Evolutionary conservation across 2,113 vertebrate species (phyloP), one percentile per base, ranked within the genome.

Genomic region (Bos javanicus): DNA sequence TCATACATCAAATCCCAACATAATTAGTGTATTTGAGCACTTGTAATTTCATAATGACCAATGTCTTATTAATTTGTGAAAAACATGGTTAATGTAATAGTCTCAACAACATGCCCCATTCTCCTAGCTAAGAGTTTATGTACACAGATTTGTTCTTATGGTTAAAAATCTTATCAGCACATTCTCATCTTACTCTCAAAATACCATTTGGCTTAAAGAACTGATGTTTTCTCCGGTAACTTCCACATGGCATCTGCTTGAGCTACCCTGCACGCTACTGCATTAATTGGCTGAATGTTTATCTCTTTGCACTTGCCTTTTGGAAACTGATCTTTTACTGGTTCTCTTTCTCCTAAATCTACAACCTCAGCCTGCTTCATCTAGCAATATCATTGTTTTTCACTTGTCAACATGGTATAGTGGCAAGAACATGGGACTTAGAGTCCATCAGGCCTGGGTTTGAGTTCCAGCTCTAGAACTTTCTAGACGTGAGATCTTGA

Each of bases 251-350:
- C 96, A 97, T 96, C 96, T 97, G 95, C 82, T 98, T 86, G 92
- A 95, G 95, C 90, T 97, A 71, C 80, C 50, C 80, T 96, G 96
- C 94, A 96, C 94, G 97, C 76, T 91, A 95, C 88, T 93, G 76
- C 96, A 95, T 97, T 98, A 96, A 97, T 97, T 97, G 98, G 88
- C 96, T 97, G 96, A 97, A 97, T 94, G 87, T 84, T 97, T 96
- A 76, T 97, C 62, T 96, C 80, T 97, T 93, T 96, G 92, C 26
- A 74, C n/a, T 97, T 97, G 91, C 90, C 87, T 96, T 90, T 95
- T 97, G 94, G 82, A 98, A 97, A 90, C 95, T 67, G 67, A 87
- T 92, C 59, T 92, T 97, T 95, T 94, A 91, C 87, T 95, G 93
- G 93, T 97, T 96, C 59, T 25, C 67, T 82, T 93, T 94, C 57